Conservation (phyloP, 2,888 invertebrate genomes). For the Isoperla grammatica region DNA sequence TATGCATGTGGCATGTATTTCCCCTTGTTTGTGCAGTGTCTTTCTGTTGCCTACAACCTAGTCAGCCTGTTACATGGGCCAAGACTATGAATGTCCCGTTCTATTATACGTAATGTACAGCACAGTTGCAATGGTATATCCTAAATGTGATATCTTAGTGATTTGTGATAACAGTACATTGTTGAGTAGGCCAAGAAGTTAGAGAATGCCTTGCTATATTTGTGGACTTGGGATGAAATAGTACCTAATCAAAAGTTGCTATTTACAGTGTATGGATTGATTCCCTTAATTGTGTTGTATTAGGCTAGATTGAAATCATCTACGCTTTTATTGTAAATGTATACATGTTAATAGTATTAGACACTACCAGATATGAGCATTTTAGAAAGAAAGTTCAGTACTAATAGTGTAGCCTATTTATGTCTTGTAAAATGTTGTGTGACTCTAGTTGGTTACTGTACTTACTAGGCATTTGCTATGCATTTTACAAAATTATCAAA, state of each 20-base stretch:
- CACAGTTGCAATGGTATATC: conserved; percentile 2
- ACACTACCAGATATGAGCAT: background rate
- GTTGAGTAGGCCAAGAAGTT: background rate
- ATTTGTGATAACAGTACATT: conserved; percentile 11
- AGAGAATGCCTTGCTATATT: conserved; percentile 11
- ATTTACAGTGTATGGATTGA: no score
- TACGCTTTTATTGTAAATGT: background rate
- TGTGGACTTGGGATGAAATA: background rate
- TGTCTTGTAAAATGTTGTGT: no score
- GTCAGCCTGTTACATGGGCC: conserved; percentile 7
- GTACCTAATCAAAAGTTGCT: no score
- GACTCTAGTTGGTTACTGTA: no score
- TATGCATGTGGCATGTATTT: background rate
- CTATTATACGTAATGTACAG: conserved; percentile 17
- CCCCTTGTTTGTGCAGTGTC: no score
- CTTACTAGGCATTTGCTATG: no score
- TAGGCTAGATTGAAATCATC: background rate
- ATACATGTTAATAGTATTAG: background rate
- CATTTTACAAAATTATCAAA: no score
- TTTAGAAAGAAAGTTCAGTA: no score
- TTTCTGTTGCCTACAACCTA: conserved; percentile 5
- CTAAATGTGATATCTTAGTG: background rate
- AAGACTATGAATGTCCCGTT: conserved; percentile 4
- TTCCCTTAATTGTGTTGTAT: background rate
- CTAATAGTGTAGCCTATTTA: no score